phyloP scores from a whole-genome alignment of 2,113 vertebrate species.

The Solenodon paradoxus region DNA sequence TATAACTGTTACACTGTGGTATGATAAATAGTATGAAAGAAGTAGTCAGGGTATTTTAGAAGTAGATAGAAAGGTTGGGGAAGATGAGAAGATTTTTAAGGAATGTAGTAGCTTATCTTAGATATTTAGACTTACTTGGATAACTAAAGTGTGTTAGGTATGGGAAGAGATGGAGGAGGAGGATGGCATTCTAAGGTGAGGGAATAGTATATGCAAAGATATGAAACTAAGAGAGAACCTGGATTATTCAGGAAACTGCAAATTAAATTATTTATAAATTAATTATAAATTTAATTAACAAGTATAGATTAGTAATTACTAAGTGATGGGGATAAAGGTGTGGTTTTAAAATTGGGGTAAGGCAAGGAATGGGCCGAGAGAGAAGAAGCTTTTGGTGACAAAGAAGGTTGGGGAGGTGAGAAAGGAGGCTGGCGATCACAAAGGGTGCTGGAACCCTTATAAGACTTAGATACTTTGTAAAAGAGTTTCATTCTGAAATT shows the following conservation, averaged over 20 bases:
- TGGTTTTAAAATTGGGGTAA: background rate
- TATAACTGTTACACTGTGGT: background rate
- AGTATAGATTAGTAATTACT: background rate
- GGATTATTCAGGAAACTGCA: background rate
- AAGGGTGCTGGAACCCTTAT: background rate
- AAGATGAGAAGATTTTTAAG: background rate
- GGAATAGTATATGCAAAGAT: background rate
- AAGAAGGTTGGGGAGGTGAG: background rate
- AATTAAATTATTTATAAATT: no score
- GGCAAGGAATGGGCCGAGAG: background rate
- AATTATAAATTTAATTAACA: no score
- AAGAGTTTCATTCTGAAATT: slow-evolving; percentile 10
- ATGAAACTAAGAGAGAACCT: background rate
- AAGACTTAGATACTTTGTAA: background rate
- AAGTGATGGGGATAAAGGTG: background rate
- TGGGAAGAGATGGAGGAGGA: background rate
- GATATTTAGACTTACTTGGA: background rate
- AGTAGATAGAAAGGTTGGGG: background rate
- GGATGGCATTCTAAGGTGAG: background rate
- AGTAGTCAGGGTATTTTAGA: background rate
- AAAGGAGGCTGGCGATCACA: background rate
- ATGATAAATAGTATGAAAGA: background rate
- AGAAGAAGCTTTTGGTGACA: background rate
- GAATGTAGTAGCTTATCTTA: background rate
- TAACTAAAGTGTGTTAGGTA: background rate